A percentile compares a stretch with the other conserved stretches of the same genome.
These are phyloP conservation scores for Nycticebus coucang DNA, from an alignment of 2,113 vertebrate species.

Conservation along the genomic window DNA sequence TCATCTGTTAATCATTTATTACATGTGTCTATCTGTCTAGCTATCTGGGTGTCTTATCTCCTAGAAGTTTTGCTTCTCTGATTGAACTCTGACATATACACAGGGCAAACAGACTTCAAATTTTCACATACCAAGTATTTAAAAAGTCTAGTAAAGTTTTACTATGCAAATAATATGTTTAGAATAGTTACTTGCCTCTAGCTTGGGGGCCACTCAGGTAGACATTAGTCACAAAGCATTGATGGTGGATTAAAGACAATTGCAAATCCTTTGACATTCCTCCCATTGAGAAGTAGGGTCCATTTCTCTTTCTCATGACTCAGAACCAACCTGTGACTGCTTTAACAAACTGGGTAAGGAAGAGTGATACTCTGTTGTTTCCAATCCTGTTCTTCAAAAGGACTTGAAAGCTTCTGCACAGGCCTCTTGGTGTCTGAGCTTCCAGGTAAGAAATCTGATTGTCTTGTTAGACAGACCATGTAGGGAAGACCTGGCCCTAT, in stretches of 20 bases:
- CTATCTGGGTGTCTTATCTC: background rate
- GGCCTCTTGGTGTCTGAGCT: background rate
- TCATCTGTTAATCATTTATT: background rate
- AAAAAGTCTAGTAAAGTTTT: background rate
- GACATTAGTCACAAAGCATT: background rate
- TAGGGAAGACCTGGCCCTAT: background rate
- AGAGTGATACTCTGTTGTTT: background rate
- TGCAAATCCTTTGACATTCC: background rate
- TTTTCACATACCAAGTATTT: background rate
- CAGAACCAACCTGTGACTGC: background rate
- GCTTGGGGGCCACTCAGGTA: background rate
- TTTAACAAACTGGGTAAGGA: background rate
- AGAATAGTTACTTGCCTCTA: background rate
- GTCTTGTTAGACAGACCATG: background rate
- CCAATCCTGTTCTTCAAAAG: background rate
- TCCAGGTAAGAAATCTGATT: background rate
- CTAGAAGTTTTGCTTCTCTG: background rate
- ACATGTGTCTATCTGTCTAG: background rate
- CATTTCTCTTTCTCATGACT: background rate
- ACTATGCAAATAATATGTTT: background rate
- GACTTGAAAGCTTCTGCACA: background rate
- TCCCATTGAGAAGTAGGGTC: background rate
- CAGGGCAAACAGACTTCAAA: conserved; percentile 18
- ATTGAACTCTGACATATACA: background rate
- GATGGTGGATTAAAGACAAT: background rate